Evolutionary conservation across 2,113 vertebrate genomes (phyloP).

Genomic region (Barnardius zonarius): DNA sequence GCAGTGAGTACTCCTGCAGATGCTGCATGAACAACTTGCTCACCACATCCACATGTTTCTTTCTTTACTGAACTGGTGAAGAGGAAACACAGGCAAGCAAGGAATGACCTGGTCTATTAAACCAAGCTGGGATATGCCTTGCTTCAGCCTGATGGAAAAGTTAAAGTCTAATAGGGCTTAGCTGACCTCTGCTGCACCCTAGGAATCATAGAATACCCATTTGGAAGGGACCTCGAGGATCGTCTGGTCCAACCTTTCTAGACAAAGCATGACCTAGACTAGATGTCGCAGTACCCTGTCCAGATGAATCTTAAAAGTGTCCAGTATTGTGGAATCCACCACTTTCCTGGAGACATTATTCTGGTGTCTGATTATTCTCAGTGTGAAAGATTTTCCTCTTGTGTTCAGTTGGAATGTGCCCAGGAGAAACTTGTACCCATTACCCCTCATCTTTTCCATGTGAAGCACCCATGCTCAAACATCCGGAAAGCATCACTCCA

Average conservation of each 20-base stretch:
- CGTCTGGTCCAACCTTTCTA: not conserved
- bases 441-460: not conserved
- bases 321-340: not conserved
- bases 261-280: not conserved
- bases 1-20: not conserved
- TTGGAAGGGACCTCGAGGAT: not conserved
- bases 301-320: not conserved
- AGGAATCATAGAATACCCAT: not conserved
- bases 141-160: not conserved
- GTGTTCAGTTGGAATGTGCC: not conserved
- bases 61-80: not conserved
- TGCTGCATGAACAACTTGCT: not conserved
- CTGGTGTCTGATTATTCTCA: not conserved
- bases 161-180: not conserved
- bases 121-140: not conserved
- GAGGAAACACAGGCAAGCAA: not conserved
- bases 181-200: not conserved
- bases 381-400: not conserved
- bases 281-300: not conserved
- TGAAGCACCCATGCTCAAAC: not conserved
- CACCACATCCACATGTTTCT: not conserved
- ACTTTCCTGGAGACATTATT: not conserved
- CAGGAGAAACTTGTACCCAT: not conserved
- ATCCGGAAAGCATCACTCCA: not conserved
- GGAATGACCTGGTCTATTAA: rapidly evolving